phyloP scores from a whole-genome alignment of 2,797 vertebrate genomes.

The Zalophus californianus region DNA sequence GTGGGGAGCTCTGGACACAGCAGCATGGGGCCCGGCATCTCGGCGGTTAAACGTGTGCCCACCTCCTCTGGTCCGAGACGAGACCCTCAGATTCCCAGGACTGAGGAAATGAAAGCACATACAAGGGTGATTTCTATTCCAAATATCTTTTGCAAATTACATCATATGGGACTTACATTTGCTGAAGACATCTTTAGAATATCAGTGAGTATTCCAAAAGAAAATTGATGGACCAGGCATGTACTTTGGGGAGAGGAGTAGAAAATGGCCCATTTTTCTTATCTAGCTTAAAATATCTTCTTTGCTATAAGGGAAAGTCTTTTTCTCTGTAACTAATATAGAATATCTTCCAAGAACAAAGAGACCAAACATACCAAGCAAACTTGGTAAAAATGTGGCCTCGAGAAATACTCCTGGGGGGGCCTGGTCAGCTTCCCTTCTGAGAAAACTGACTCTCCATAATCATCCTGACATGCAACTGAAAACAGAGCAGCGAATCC shows the following conservation, averaged over 20 bases:
- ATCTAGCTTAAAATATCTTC: slow-evolving; percentile 41
- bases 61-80: background rate
- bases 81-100: slow-evolving; percentile 9
- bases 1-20: background rate
- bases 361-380: slow-evolving; percentile 70
- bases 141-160: slow-evolving; percentile 60
- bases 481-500: slow-evolving; percentile 74
- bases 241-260: slow-evolving; percentile 51
- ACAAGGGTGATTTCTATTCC: slow-evolving; percentile 65
- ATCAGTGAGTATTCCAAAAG: slow-evolving; percentile 74
- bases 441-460: slow-evolving; percentile 73
- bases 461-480: slow-evolving; percentile 64
- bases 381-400: slow-evolving; percentile 72
- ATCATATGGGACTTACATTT: slow-evolving; percentile 70
- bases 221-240: slow-evolving; percentile 69
- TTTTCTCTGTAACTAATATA: slow-evolving; percentile 46
- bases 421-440: slow-evolving; percentile 15
- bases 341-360: slow-evolving; percentile 72
- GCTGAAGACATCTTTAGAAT: slow-evolving; percentile 71
- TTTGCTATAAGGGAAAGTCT: background rate
- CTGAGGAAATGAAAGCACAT: slow-evolving; percentile 59
- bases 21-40: background rate
- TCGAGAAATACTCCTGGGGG: slow-evolving; percentile 64
- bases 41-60: background rate
- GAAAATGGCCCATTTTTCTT: slow-evolving; percentile 54